These are phyloP conservation scores for Etia nguti DNA, from an alignment of 2,113 vertebrate genomes.

Conservation along the genomic window DNA sequence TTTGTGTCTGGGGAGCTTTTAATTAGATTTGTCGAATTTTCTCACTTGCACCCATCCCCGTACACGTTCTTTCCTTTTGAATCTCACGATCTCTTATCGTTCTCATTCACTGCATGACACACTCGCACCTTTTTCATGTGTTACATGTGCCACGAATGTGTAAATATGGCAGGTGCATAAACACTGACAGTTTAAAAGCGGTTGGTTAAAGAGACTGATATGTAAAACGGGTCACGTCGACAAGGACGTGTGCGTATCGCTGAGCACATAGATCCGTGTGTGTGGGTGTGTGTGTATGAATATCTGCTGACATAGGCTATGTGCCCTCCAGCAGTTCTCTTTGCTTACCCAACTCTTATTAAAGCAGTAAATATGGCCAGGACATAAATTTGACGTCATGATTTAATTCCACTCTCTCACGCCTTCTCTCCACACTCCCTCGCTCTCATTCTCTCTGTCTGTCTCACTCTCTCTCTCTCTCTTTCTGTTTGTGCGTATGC, in stretches of 20 bases:
- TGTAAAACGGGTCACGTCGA: conserved; percentile 57
- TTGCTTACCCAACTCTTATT: conserved; percentile 70
- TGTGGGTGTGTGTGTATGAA: conserved; percentile 17
- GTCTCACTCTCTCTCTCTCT: not conserved
- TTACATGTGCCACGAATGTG: not conserved
- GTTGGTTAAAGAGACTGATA: conserved; percentile 37
- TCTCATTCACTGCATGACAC: not conserved
- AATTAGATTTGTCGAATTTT: conserved; percentile 51
- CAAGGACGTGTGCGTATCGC: not conserved
- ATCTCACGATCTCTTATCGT: conserved; percentile 28
- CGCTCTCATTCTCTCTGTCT: not conserved
- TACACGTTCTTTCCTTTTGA: not conserved
- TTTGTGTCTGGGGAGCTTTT: conserved; percentile 43
- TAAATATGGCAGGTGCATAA: conserved; percentile 21
- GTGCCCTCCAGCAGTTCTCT: conserved; percentile 53
- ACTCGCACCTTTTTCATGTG: not conserved
- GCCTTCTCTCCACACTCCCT: not conserved
- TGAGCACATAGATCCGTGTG: not conserved
- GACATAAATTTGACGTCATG: conserved; percentile 65
- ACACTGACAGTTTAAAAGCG: conserved; percentile 28
- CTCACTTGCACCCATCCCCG: not conserved
- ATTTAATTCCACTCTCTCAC: conserved; percentile 48
- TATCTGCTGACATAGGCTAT: conserved; percentile 69
- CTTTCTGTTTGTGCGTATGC: not conserved
- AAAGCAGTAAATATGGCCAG: conserved; percentile 65